Evolutionary conservation across 1,140 invertebrate species (phyloP).

Genomic region (Listronotus oregonensis): DNA sequence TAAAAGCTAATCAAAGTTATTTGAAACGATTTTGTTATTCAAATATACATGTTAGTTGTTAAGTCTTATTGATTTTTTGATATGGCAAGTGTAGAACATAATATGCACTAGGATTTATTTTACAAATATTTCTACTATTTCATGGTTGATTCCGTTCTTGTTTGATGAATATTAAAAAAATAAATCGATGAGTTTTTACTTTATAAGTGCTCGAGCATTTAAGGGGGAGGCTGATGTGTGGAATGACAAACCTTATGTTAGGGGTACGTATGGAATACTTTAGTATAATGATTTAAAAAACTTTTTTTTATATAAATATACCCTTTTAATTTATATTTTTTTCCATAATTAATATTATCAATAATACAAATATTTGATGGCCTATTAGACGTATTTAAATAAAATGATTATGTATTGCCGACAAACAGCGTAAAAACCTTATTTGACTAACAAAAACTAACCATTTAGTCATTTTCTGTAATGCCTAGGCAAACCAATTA

Average conservation of each 20-base stretch:
- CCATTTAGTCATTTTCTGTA: no score
- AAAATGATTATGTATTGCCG: no score
- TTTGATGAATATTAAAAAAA: not conserved
- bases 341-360: no score
- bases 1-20: constrained; percentile 6
- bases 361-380: no score
- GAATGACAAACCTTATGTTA: constrained; percentile 11
- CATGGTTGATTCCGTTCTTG: not conserved
- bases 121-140: not conserved
- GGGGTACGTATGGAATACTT: constrained; percentile 16
- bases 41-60: constrained; percentile 19
- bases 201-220: constrained; percentile 3
- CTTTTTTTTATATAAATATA: no score
- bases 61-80: constrained; percentile 26
- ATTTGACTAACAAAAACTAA: no score
- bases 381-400: no score
- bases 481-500: no score
- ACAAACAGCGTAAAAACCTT: no score
- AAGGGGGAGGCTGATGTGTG: constrained; percentile 27
- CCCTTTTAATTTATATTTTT: no score
- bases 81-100: not conserved
- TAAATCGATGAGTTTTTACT: constrained; percentile 29
- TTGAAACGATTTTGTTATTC: constrained; percentile 6
- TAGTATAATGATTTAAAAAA: no score
- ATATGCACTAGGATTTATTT: not conserved